These are phyloP conservation scores for Oophaga pumilio DNA, from an alignment of 2,113 vertebrate genomes.

Conservation along the genomic window DNA sequence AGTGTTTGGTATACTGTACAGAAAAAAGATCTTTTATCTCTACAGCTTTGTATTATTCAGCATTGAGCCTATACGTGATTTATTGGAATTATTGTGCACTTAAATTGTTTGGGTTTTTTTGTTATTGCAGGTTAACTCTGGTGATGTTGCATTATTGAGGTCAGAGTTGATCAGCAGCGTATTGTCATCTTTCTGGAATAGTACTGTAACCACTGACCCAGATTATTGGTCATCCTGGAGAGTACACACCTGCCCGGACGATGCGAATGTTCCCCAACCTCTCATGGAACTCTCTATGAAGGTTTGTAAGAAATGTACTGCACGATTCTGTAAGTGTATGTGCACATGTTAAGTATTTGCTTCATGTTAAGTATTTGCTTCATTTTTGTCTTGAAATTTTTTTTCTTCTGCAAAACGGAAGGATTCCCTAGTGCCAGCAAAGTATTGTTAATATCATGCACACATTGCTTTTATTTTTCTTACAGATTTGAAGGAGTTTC, in stretches of 20 bases:
- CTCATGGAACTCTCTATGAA: conserved; percentile 66
- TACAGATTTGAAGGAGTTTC: too few relatives aligned
- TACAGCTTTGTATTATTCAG: too few relatives aligned
- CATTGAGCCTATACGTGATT: too few relatives aligned
- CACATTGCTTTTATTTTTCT: too few relatives aligned
- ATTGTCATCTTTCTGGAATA: conserved; percentile 84
- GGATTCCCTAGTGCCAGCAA: too few relatives aligned
- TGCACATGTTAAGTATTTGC: too few relatives aligned
- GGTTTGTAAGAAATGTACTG: conserved; percentile 62
- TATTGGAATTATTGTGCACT: background rate
- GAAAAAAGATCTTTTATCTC: too few relatives aligned
- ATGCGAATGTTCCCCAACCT: conserved; percentile 60
- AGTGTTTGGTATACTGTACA: too few relatives aligned
- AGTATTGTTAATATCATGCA: too few relatives aligned
- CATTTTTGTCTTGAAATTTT: too few relatives aligned
- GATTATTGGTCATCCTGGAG: conserved; percentile 89
- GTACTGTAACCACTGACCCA: conserved; percentile 81
- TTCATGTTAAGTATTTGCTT: too few relatives aligned
- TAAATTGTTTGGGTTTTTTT: background rate
- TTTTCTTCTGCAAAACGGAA: too few relatives aligned
- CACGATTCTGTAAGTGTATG: background rate
- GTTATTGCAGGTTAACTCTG: conserved; percentile 71
- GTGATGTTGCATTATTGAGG: conserved; percentile 81
- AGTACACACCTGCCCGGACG: conserved; percentile 64
- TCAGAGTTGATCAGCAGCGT: conserved; percentile 81